Evolutionary conservation across 1,140 invertebrate genomes (phyloP), one percentile per base, ranked within the genome.

Genomic region (Plectrocnemia conspersa): DNA sequence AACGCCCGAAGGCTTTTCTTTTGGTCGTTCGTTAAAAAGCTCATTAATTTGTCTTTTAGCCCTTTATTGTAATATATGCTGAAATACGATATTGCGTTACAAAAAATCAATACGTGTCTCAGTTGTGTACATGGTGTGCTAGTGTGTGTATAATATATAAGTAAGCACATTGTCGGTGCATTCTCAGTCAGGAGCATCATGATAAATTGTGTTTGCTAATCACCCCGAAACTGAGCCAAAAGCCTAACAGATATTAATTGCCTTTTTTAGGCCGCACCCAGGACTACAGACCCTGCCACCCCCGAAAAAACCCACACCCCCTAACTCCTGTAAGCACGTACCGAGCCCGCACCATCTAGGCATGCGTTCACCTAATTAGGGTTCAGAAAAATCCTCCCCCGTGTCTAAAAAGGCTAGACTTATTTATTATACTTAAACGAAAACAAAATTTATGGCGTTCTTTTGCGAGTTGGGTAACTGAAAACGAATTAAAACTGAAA

Each of bases 201-300:
- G 44, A 60, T 60, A 60, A 60, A 60, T 60, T 60, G 38, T 56
- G 49, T 60, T 60, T 60, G 50, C 58, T 60, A 60, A 60, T 60
- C 58, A 49, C 49, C 50, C 33, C 29, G 44, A 60, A 60, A 60
- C 44, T 56, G 58, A 60, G 58, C 54, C 50, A 47, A 60, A 56
- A 60, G 54, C 58, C 58, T 60, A 60, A 60, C 58, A 56, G 54
- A 60, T 56, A 60, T 56, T 60, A 60, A 60, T 60, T 60, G 54
- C 58, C 47, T 60, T 56, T 59, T 60, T 56, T 48, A 49, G 58
- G 33, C 24, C 27, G 33, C 49, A 11, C 44, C 32, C 57, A 23
- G 15, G 21, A 5, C 46, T 38, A 13, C 53, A 24, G 16, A 16
- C 35, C 45, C 40, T 29, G 4, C 15, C 18, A 9, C 33, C 35